A percentile compares a stretch with the other conserved stretches of the same genome.
Evolutionary conservation across 2,888 invertebrate species (phyloP).

Genomic region (Anarsia innoxiella): DNA sequence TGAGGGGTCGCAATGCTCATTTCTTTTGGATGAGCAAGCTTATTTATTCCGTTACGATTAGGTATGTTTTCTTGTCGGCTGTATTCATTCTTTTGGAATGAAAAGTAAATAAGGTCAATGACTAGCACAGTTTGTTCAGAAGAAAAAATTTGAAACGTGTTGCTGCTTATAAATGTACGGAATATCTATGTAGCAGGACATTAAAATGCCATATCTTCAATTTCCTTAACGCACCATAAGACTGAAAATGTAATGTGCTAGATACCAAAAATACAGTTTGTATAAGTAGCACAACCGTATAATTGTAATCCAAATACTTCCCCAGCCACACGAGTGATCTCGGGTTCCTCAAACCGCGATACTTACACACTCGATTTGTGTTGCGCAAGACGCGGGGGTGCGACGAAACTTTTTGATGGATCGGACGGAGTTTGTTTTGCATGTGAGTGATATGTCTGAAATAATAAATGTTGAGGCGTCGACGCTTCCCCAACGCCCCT

Average conservation of each 20-base stretch:
- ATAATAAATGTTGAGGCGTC: slow-evolving; percentile 76
- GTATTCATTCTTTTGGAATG: too few relatives aligned
- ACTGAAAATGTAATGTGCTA: too few relatives aligned
- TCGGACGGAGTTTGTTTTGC: slow-evolving; percentile 75
- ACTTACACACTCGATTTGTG: slow-evolving; percentile 74
- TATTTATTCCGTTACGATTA: slow-evolving; percentile 54
- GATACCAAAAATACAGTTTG: too few relatives aligned
- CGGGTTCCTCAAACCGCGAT: slow-evolving; percentile 49
- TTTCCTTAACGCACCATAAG: too few relatives aligned
- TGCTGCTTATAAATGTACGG: too few relatives aligned
- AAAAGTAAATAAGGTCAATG: neutral
- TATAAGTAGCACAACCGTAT: too few relatives aligned
- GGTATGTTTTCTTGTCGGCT: slow-evolving; percentile 22
- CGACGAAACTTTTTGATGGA: slow-evolving; percentile 72
- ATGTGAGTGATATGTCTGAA: slow-evolving; percentile 76
- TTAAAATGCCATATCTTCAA: too few relatives aligned
- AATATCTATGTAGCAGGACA: too few relatives aligned
- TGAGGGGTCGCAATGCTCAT: slow-evolving; percentile 69
- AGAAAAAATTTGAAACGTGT: too few relatives aligned
- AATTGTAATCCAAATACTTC: slow-evolving; percentile 21
- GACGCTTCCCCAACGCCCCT: slow-evolving; percentile 60
- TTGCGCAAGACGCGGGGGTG: slow-evolving; percentile 35
- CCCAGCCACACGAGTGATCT: slow-evolving; percentile 22
- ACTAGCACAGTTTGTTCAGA: too few relatives aligned
- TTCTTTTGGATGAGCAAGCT: slow-evolving; percentile 71